Base-by-base conservation (phyloP, 2,888 invertebrate genomes). In the Volucella inanis region DNA sequence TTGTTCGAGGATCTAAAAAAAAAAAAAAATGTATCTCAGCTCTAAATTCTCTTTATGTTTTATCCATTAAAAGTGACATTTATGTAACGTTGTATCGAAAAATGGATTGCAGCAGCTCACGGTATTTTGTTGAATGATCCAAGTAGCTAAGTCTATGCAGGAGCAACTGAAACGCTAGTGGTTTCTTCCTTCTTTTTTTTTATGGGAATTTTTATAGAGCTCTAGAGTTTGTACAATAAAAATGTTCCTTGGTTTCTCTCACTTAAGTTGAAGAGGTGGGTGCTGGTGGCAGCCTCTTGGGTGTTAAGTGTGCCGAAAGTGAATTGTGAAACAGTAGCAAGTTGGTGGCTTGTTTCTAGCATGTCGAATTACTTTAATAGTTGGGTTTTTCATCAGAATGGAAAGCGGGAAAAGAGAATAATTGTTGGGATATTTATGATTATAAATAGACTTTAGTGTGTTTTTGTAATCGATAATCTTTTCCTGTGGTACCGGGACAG, bases 121-220 rank as follows among this genome's bases (percentile, higher is more conserved):
- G 31, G 31, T 4, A 31, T 31, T 31, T 31, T 57, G 55, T 61
- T 55, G 61, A 59, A 49, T 49, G 14, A 65, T 64, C 72, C 67
- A 39, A 47, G 55, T 71, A 49, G 39, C 31, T 3, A 31, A 31
- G 31, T 31, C 4, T 6, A 2, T n/a, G 61, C 43, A 41, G 54
- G 39, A 49, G 50, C 71, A 52, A 43, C 18, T n/a, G n/a, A 38
- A 12, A 50, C 4, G 52, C 38, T 55, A 59, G 18, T 12, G 50
- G 22, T 78, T 45, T 45, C 18, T 55, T 55, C 64, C 15, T 52
- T 57, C 59, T 45, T 71, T 68, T 47, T 15, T 70, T 82, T 78
- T 82, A 82, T 72, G 77, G 61, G 43, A 49, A 78, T 55, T 82
- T 82, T 82, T 77, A 82, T 82, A 71, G n/a, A 72, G n/a, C 61